A percentile compares a stretch with the other conserved stretches of the same genome.
Evolutionary conservation across 1,140 invertebrate genomes (phyloP).

Genomic region (Drosophila kohkoa): DNA sequence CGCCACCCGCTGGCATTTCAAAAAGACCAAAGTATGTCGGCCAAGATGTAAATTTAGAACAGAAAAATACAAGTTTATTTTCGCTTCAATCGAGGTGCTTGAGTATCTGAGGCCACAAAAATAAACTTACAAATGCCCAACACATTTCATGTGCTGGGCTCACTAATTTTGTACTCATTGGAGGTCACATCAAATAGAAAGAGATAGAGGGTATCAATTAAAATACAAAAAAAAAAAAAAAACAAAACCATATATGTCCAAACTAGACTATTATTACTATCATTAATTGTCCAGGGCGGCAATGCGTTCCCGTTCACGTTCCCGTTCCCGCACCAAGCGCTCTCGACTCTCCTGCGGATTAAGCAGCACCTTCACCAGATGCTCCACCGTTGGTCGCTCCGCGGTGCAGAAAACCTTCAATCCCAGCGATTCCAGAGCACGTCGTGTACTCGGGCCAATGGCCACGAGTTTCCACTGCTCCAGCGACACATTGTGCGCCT

Average conservation of each 20-base stretch:
- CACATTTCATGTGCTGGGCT: constrained; percentile 66
- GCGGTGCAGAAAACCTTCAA: constrained; percentile 77
- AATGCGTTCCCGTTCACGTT: constrained; percentile 3
- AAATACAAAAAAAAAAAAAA: constrained; percentile 6
- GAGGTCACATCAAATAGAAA: constrained; percentile 55
- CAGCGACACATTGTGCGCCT: constrained; percentile 54
- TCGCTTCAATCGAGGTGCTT: constrained; percentile 47
- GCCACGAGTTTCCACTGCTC: constrained; percentile 80
- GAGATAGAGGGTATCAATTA: constrained; percentile 13
- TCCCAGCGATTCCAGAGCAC: constrained; percentile 67
- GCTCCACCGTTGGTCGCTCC: constrained; percentile 82
- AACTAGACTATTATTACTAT: neutral
- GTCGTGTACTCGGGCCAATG: constrained; percentile 81
- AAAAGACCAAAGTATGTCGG: constrained; percentile 45
- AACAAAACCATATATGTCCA: constrained; percentile 22
- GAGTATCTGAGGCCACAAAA: constrained; percentile 54
- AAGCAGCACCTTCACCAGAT: constrained; percentile 80
- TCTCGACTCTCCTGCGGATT: constrained; percentile 78
- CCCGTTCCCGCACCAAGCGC: constrained; percentile 54
- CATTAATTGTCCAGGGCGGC: constrained; percentile 18
- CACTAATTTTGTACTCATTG: constrained; percentile 71
- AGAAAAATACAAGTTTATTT: constrained; percentile 52
- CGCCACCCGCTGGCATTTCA: constrained; percentile 24
- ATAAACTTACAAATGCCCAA: constrained; percentile 59
- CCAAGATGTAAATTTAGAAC: constrained; percentile 67